Evolutionary conservation across 2,888 invertebrate genomes (phyloP).

Genomic region (Aphelenchoides bicaudatus): DNA sequence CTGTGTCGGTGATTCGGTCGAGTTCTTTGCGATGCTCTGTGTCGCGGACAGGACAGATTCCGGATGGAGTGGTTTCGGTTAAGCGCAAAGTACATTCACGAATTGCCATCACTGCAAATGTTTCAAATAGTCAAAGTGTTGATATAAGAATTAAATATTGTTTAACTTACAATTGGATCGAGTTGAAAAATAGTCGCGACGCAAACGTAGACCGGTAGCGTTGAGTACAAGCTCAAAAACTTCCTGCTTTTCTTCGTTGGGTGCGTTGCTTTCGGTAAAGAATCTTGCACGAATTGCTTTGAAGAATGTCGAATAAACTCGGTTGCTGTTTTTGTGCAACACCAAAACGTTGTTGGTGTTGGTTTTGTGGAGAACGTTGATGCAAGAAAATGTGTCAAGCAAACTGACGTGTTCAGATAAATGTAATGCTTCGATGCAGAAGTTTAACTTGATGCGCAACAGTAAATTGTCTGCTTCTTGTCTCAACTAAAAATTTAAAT

Average conservation of each 20-base stretch:
- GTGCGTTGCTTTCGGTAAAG: constrained; percentile 18
- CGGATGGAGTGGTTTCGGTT: constrained; percentile 32
- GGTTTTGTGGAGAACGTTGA: constrained; percentile 28
- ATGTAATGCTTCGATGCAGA: constrained; percentile 55
- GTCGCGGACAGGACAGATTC: constrained; percentile 26
- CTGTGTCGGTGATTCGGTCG: constrained; percentile 23
- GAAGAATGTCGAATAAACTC: constrained; percentile 28
- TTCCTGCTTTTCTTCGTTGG: constrained; percentile 20
- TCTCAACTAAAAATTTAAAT: too few relatives aligned
- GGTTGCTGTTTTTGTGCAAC: constrained; percentile 31
- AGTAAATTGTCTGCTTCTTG: constrained; percentile 51
- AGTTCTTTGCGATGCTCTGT: constrained; percentile 28
- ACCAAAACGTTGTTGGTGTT: constrained; percentile 45
- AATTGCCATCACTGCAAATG: constrained; percentile 29
- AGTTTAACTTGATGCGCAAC: constrained; percentile 56
- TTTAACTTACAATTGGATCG: too few relatives aligned
- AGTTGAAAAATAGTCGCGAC: constrained; percentile 29
- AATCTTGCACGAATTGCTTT: constrained; percentile 26
- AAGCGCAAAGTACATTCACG: constrained; percentile 31
- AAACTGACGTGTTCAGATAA: constrained; percentile 44
- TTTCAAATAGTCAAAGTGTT: too few relatives aligned
- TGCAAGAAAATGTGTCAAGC: constrained; percentile 20
- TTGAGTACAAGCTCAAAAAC: constrained; percentile 35
- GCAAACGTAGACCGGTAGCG: constrained; percentile 30
- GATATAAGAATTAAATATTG: too few relatives aligned